phyloP scores from a whole-genome alignment of 2,113 vertebrate genomes.

The Clinocottus analis region DNA sequence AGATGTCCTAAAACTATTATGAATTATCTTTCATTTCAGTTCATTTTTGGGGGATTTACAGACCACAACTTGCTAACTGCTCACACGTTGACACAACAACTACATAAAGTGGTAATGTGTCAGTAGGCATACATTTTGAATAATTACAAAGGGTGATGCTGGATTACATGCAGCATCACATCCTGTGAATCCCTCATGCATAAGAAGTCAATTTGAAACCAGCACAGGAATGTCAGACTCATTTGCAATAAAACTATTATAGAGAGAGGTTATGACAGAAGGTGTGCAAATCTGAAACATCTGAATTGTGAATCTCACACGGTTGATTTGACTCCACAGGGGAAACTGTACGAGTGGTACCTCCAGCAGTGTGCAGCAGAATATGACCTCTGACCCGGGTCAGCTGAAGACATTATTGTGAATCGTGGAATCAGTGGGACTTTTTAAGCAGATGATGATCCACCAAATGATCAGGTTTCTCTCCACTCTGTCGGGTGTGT shows the following conservation, averaged over 20 bases:
- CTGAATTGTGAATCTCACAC: conserved; percentile 22
- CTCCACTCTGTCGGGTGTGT: conserved; percentile 7
- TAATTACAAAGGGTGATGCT: neutral
- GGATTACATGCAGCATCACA: neutral
- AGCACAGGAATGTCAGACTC: neutral
- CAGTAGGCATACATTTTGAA: neutral
- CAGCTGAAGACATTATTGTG: conserved; percentile 16
- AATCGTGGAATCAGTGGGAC: neutral
- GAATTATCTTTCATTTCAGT: neutral
- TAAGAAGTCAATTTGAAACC: neutral
- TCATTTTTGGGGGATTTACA: neutral
- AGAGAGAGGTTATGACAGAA: neutral
- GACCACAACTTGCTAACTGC: neutral
- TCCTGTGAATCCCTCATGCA: neutral
- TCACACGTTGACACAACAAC: neutral
- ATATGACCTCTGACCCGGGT: conserved; percentile 77
- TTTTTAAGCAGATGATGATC: conserved; percentile 2
- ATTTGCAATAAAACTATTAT: neutral
- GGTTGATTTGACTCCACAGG: conserved; percentile 60
- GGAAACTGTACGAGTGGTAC: conserved; percentile 82
- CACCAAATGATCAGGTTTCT: conserved; percentile 9
- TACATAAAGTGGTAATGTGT: neutral
- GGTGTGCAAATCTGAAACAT: conserved; percentile 5
- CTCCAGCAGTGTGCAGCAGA: conserved; percentile 84
- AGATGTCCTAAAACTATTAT: neutral